Evolutionary conservation across 2,797 vertebrate genomes (phyloP), one percentile per base, ranked within the genome.

Genomic region (Botia almorhae): DNA sequence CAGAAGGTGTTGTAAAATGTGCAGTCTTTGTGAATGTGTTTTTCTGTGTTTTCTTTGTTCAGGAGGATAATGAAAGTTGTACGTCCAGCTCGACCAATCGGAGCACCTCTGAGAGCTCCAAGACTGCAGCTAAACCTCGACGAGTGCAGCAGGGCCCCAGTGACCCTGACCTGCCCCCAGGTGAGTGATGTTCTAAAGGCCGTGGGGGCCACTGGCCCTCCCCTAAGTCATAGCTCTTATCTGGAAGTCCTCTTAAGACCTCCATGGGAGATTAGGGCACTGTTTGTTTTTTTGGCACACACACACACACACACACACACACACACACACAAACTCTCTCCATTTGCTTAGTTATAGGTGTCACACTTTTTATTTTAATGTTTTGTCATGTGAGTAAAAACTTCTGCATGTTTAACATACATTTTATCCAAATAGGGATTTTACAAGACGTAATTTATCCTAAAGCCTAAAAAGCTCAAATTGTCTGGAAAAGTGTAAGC

Each of bases 141-240:
- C 94, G 95, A 84, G 87, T 96, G 82, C 97, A 96, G 77, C 98
- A 99, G 14, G 90, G 94, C 86, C 93, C 96, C 81, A 94, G 94
- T 69, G 97, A 98, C 90, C 96, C 98, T 26, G 98, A 98, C 88
- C 94, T 99, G 81, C 97, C 98, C 90, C 95, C 97, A 95, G 98
- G 98, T 99, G 93, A 95, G 91, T 92, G 89, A 89, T 88, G 56
- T 72, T 76, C 76, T 29, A 29, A 70, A 81, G 78, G 83, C 86
- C 80, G 81, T 63, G 63, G 84, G 56, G 84, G 69, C 83, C 81
- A 60, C 67, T 2, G 75, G 58, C 26, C 72, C 82, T 84, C 83
- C 85, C 39, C 76, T 82, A 16, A 61, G 46, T 50, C 64, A 63
- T 13, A 63, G 60, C 73, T 51, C 73, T 75, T 75, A 75, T 75